A percentile compares a stretch with the other conserved stretches of the same genome.
These are phyloP conservation scores for Nylanderia fulva DNA, from an alignment of 1,140 invertebrate species.

Conservation along the genomic window DNA sequence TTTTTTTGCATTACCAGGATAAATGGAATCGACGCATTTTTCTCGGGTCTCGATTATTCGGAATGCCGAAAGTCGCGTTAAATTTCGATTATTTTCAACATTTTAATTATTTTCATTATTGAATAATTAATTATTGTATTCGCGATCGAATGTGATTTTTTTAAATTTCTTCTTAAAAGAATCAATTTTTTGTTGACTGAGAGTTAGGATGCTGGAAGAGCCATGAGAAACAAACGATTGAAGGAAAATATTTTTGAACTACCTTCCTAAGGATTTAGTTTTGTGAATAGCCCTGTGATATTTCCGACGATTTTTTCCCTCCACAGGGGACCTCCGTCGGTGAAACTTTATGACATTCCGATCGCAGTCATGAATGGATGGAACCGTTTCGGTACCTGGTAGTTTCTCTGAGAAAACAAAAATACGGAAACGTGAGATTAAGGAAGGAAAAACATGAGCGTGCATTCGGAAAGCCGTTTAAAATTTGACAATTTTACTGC, in stretches of 20 bases:
- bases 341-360: background rate
- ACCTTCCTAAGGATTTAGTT: too few relatives aligned
- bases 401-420: too few relatives aligned
- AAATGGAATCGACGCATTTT: background rate
- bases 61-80: background rate
- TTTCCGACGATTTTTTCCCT: too few relatives aligned
- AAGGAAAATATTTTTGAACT: background rate
- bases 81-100: background rate
- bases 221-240: background rate
- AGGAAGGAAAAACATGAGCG: too few relatives aligned
- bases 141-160: background rate
- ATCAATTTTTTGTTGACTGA: background rate
- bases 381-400: background rate
- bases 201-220: too few relatives aligned
- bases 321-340: background rate
- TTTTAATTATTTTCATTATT: background rate
- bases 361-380: slow-evolving; percentile 14
- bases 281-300: too few relatives aligned
- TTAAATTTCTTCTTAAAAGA: background rate
- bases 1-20: background rate
- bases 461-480: too few relatives aligned
- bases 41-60: background rate
- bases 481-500: too few relatives aligned
- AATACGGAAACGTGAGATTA: too few relatives aligned
- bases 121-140: background rate